Percentiles rank a stretch among this genome's conserved stretches.
phyloP scores from a whole-genome alignment of 2,113 vertebrate species.

The Eulemur rufifrons region DNA sequence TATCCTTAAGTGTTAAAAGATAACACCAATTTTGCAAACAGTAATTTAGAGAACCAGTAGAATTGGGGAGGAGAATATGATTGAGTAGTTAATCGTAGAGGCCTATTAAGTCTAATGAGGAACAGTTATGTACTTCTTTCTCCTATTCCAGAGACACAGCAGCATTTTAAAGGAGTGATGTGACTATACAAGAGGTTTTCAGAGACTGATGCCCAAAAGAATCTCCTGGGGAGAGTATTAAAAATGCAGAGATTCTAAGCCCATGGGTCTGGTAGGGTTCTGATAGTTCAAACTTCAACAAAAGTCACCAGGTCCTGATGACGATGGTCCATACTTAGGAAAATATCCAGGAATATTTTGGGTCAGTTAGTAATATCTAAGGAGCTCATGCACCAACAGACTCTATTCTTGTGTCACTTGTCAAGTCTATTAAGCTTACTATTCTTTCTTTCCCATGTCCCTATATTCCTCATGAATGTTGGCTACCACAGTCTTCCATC shows the following conservation, averaged over 20 bases:
- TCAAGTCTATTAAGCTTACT: not conserved
- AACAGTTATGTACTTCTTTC: not conserved
- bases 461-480: not conserved
- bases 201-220: not conserved
- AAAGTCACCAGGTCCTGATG: not conserved
- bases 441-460: not conserved
- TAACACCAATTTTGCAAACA: not conserved
- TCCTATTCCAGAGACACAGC: not conserved
- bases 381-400: not conserved
- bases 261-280: not conserved
- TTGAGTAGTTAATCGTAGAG: not conserved
- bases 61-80: not conserved
- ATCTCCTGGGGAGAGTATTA: not conserved
- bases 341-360: not conserved
- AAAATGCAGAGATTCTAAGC: not conserved
- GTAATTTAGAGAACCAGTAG: not conserved
- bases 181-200: not conserved
- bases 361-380: not conserved
- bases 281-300: not conserved
- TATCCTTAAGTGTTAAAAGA: not conserved
- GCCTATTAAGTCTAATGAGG: not conserved
- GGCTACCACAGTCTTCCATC: not conserved
- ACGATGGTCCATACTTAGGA: not conserved
- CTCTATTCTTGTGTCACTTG: not conserved
- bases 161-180: not conserved